phyloP scores from a whole-genome alignment of 2,888 invertebrate species.

The Cinara cedri region DNA sequence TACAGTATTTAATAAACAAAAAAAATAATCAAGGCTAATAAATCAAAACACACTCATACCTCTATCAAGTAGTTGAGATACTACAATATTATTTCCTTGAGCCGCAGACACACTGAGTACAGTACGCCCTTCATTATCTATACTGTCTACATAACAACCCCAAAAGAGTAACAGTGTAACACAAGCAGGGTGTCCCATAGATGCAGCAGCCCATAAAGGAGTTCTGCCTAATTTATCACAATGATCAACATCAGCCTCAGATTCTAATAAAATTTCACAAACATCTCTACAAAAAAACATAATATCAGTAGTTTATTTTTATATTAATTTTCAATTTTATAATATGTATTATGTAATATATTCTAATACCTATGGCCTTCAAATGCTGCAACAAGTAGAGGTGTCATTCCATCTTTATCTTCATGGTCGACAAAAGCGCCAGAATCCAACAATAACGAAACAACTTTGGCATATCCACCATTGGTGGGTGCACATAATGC shows the following conservation, averaged over 20 bases:
- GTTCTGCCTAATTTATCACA: conserved; percentile 81
- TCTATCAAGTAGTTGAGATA: conserved; percentile 84
- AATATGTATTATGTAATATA: no score
- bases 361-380: conserved; percentile 80
- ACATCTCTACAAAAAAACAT: conserved; percentile 71
- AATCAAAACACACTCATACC: no score
- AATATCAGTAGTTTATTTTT: no score
- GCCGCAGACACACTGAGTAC: conserved; percentile 85
- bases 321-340: no score
- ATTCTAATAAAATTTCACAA: conserved; percentile 87
- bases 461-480: conserved; percentile 74
- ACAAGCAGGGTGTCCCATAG: conserved; percentile 87
- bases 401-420: conserved; percentile 87
- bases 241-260: conserved; percentile 90
- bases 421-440: conserved; percentile 82
- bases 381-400: conserved; percentile 85
- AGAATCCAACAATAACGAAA: conserved; percentile 76
- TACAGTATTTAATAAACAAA: not conserved
- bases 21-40: no score
- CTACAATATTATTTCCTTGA: conserved; percentile 83
- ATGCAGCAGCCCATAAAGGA: conserved; percentile 90
- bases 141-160: conserved; percentile 94
- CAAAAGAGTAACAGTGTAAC: conserved; percentile 88
- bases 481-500: conserved; percentile 83
- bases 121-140: conserved; percentile 92